Evolutionary conservation across 2,113 vertebrate species (phyloP), one percentile per base, ranked within the genome.

Genomic region (Sturnus vulgaris): DNA sequence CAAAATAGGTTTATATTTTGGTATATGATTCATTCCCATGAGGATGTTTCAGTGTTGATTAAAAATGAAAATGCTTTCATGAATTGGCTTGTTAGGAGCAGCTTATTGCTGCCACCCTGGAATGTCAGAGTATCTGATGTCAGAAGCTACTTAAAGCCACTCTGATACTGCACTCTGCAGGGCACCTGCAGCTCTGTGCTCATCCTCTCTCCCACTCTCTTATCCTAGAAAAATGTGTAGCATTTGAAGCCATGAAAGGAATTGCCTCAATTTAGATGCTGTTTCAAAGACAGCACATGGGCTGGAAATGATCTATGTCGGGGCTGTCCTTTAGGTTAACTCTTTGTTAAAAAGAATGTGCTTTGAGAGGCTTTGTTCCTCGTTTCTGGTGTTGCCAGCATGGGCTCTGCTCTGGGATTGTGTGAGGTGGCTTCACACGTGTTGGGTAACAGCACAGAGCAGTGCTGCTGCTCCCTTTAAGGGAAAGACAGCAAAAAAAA

Each of bases 191-290:
- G 92, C 64, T 61, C 85, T 52, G 8, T 28, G 83, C 44, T 65
- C 82, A 30, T 94, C 93, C 73, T 47, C 70, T 63, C 70, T 56
- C 56, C 73, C 52, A 5, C 82, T 53, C 68, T 56, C 33, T 69
- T 92, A 82, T 57, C 89, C 89, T 63, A 31, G 50, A 69, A 70
- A 92, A 87, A 94, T 84, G 70, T 86, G 69, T 22, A 88, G 89
- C 75, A 42, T 92, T 94, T 81, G 85, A 86, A 82, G 85, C 82
- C 88, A 21, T 88, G 86, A 88, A 79, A 88, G 68, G 83, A 95
- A 64, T 90, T 73, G 85, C 44, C 55, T 93, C 91, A 84, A 94
- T 96, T 96, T 95, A 91, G 92, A 94, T 78, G 69, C 79, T n/a
- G 63, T 84, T 92, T 86, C 90, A 94, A 82, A 91, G 92, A 23